These are phyloP conservation scores for Mythimna impura DNA, from an alignment of 2,888 invertebrate genomes.

Conservation along the genomic window DNA sequence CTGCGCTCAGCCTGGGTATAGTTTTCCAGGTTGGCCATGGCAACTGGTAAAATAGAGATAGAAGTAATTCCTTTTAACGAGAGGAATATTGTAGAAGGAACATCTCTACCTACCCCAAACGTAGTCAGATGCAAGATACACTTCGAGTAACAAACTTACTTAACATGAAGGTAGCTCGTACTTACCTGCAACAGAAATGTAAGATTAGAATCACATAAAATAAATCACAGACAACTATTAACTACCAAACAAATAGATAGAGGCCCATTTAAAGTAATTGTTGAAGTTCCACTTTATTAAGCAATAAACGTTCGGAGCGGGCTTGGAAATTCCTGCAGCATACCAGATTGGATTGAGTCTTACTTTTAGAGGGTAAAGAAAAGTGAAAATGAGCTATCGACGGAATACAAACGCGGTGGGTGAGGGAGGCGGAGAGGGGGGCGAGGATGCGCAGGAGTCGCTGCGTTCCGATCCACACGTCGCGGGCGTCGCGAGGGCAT, in stretches of 20 bases:
- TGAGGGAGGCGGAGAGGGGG: constrained; percentile 28
- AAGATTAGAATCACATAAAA: constrained; percentile 54
- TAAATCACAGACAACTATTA: constrained; percentile 48
- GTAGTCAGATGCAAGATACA: constrained; percentile 69
- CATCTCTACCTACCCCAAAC: constrained; percentile 1
- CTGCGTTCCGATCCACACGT: constrained; percentile 82
- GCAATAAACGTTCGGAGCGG: constrained; percentile 52
- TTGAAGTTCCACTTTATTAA: constrained; percentile 57
- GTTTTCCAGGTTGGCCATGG: not conserved
- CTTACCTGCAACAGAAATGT: constrained; percentile 73
- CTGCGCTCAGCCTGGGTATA: no score
- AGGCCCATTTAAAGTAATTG: constrained; percentile 58
- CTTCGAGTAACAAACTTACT: constrained; percentile 61
- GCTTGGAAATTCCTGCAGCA: constrained; percentile 57
- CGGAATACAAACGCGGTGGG: constrained; percentile 61
- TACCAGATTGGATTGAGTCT: constrained; percentile 67
- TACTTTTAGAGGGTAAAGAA: constrained; percentile 64
- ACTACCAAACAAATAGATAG: constrained; percentile 57
- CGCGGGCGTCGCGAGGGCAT: constrained; percentile 79
- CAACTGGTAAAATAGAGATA: no score
- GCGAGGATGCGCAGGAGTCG: constrained; percentile 64
- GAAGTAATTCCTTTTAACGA: not conserved
- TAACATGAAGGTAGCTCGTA: constrained; percentile 51
- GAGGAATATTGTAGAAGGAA: not conserved
- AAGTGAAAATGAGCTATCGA: constrained; percentile 69